phyloP scores from a whole-genome alignment of 2,113 vertebrate genomes.

The Stigmatopora nigra region DNA sequence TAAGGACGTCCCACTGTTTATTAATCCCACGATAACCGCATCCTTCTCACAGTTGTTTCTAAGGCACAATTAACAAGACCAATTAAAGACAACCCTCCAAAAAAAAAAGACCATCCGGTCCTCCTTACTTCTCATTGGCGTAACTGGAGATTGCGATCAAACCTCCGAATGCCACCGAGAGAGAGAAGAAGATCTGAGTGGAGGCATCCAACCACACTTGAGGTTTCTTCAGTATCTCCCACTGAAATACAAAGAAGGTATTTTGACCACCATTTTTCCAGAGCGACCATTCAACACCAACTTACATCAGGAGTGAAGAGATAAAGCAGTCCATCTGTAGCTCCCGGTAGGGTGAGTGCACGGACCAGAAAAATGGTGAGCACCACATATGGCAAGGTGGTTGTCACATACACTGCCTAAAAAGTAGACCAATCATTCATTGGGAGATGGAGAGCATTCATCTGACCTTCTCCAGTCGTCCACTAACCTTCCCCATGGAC shows the following conservation, averaged over 20 bases:
- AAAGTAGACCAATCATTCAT: not conserved
- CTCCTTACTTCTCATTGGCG: conserved; percentile 74
- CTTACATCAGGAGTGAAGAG: conserved; percentile 85
- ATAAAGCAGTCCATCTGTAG: conserved; percentile 73
- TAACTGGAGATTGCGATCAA: conserved; percentile 90
- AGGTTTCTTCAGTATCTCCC: conserved; percentile 74
- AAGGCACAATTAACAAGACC: not conserved
- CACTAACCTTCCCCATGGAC: conserved; percentile 80
- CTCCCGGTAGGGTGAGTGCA: conserved; percentile 82
- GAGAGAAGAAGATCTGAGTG: conserved; percentile 91
- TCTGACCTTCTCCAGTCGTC: not conserved
- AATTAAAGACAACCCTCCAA: not conserved
- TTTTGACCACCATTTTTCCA: not conserved
- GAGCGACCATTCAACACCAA: not conserved
- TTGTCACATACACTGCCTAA: conserved; percentile 85
- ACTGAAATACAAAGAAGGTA: conserved; percentile 56
- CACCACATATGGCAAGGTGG: conserved; percentile 83
- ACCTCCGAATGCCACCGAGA: conserved; percentile 86
- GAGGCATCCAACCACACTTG: conserved; percentile 87
- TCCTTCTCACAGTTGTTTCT: conserved; percentile 90
- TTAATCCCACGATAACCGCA: conserved; percentile 75
- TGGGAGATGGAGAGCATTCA: not conserved
- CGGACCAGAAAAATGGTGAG: conserved; percentile 81
- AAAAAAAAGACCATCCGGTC: not conserved
- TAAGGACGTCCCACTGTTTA: conserved; percentile 86